Evolutionary conservation across 1,140 invertebrate species (phyloP), one percentile per base, ranked within the genome.

Genomic region (Caerostris extrusa): DNA sequence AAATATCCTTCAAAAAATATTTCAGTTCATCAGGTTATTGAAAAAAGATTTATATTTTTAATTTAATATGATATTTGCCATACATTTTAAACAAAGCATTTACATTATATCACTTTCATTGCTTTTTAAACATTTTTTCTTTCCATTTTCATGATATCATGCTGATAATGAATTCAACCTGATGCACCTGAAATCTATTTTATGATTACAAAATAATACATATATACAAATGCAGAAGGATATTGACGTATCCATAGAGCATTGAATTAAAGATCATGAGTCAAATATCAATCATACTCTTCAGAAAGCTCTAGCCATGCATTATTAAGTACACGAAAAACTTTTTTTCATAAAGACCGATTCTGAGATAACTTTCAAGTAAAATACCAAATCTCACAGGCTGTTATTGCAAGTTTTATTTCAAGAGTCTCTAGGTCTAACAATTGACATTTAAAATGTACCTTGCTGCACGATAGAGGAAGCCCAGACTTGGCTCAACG

Each of bases 401-500:
- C 69, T 50, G 7, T 77, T 77, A 77, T 34, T 34, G 53, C 34
- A 83, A 56, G 82, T 56, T 83, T 83, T 56, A 17, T 58, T 12
- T 19, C 7, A 34, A 34, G 34, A n/a, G 53, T n/a, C 34, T 67
- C 86, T 88, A 88, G 82, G 5, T 67, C 86, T 88, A 88, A 88
- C 86, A 92, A 85, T 81, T 92, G 81, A 92, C 82, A 92, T 92
- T 92, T 56, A 92, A 91, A 92, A 92, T 92, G 77, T 92, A 81
- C 17, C 90, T 85, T 81, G 50, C 82, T 83, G 53, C 69, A 81
- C 61, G 34, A 17, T 81, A 90, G 19, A 92, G 90, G 90, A 92
- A 92, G 90, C 90, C 58, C 90, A 92, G 58, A 71, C 81, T 92
- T 92, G 90, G 90, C 90, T 92, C 34, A 85, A 85, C 81, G 60